These are phyloP conservation scores for Hyppa rectilinea DNA, from an alignment of 2,888 invertebrate genomes.

Conservation along the genomic window DNA sequence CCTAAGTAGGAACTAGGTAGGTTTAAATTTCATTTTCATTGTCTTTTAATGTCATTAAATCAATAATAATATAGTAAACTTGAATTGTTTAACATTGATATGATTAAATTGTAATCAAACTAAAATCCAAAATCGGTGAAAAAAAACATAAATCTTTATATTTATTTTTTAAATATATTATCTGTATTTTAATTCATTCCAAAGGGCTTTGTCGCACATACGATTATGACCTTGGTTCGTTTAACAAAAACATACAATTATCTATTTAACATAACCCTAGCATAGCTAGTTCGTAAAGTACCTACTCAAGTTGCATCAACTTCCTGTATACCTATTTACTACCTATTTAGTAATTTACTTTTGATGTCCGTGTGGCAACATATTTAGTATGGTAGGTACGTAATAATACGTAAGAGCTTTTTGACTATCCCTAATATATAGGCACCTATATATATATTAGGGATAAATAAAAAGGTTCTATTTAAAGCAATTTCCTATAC, in stretches of 20 bases:
- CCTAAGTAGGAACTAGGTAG: neutral
- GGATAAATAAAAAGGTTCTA: slow-evolving; percentile 9
- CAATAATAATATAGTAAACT: neutral
- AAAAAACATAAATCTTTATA: too few relatives aligned
- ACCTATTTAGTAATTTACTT: neutral
- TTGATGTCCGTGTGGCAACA: slow-evolving; percentile 12
- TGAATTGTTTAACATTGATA: neutral
- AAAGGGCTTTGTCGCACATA: too few relatives aligned
- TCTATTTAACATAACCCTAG: too few relatives aligned
- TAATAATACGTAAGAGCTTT: too few relatives aligned
- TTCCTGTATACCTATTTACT: too few relatives aligned
- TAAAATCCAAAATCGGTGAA: neutral
- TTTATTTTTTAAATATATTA: too few relatives aligned
- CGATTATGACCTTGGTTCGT: too few relatives aligned
- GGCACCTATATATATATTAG: neutral
- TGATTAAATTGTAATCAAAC: neutral
- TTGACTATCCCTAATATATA: neutral
- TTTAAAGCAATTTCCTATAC: neutral
- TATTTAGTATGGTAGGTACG: neutral
- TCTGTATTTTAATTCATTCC: too few relatives aligned
- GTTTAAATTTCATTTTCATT: neutral
- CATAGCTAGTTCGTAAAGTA: too few relatives aligned
- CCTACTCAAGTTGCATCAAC: too few relatives aligned
- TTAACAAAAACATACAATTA: too few relatives aligned
- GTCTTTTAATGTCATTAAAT: neutral